These are phyloP conservation scores for Prunella fulvescens DNA, from an alignment of 2,113 vertebrate species.

Conservation along the genomic window DNA sequence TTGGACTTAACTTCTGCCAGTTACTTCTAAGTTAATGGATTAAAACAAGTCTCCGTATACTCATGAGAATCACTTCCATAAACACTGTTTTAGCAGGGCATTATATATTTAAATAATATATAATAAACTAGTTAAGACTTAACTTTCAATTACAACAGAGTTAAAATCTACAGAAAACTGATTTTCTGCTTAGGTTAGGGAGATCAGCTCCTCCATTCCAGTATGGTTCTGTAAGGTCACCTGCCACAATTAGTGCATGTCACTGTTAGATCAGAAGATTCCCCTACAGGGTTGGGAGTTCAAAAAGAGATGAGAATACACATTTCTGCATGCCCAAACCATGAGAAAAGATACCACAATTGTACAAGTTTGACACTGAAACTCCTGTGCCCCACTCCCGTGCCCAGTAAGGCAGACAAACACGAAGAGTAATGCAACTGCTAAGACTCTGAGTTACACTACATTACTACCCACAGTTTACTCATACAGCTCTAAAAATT, in stretches of 20 bases:
- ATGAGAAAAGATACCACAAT: not conserved
- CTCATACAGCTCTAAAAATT: not conserved
- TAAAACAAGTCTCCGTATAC: not conserved
- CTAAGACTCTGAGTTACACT: not conserved
- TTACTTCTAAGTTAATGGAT: not conserved
- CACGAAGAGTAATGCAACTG: not conserved
- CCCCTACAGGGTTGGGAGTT: not conserved
- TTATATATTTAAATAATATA: not conserved
- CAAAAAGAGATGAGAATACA: not conserved
- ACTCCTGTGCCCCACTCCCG: fast-evolving
- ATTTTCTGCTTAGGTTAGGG: not conserved
- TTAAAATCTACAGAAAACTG: not conserved
- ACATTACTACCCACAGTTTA: not conserved
- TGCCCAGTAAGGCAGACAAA: not conserved
- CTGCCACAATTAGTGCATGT: not conserved
- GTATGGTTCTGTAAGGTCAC: not conserved
- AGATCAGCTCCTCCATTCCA: not conserved
- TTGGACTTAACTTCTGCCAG: not conserved
- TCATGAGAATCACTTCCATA: not conserved
- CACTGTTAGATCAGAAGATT: not conserved
- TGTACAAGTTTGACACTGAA: not conserved
- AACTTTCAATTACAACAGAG: not conserved
- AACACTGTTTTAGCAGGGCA: not conserved
- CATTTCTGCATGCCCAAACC: not conserved
- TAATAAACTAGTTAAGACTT: not conserved